Evolutionary conservation across 1,140 invertebrate genomes (phyloP).

Genomic region (Cotesia glomerata): DNA sequence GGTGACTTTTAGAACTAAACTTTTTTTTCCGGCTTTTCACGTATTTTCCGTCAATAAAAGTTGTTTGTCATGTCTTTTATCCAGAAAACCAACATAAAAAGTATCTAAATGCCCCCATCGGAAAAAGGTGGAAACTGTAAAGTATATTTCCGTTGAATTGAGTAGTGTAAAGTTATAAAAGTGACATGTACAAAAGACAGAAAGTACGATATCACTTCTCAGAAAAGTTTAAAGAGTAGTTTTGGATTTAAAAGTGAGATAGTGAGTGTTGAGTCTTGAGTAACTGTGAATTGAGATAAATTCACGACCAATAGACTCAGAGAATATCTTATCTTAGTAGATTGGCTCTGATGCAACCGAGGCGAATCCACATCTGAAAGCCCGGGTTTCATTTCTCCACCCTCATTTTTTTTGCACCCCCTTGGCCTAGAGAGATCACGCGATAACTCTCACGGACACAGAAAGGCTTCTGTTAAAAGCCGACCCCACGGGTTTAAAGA

Average conservation of each 20-base stretch:
- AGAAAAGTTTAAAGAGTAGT: neutral
- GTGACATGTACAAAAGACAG: neutral
- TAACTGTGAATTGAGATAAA: neutral
- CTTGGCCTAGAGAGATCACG: conserved; percentile 47
- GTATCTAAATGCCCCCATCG: neutral
- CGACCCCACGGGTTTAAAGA: conserved; percentile 32
- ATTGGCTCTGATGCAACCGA: conserved; percentile 10
- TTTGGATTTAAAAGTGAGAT: neutral
- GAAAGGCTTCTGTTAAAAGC: conserved; percentile 57
- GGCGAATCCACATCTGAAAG: conserved; percentile 13
- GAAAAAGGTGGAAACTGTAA: too few species aligned
- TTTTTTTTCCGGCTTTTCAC: too few species aligned
- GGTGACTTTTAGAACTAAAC: too few species aligned
- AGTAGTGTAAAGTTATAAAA: neutral
- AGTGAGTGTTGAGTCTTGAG: neutral
- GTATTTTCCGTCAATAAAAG: too few species aligned
- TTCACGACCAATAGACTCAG: conserved; percentile 3
- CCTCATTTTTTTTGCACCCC: neutral
- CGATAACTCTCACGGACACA: conserved; percentile 54
- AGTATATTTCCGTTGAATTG: neutral
- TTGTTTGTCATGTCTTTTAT: too few species aligned
- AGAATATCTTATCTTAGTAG: conserved; percentile 12
- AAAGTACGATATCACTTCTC: neutral
- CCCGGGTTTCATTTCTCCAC: neutral
- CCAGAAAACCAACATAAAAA: neutral